Evolutionary conservation across 1,140 invertebrate species (phyloP).

Genomic region (Drosophila nikananu): DNA sequence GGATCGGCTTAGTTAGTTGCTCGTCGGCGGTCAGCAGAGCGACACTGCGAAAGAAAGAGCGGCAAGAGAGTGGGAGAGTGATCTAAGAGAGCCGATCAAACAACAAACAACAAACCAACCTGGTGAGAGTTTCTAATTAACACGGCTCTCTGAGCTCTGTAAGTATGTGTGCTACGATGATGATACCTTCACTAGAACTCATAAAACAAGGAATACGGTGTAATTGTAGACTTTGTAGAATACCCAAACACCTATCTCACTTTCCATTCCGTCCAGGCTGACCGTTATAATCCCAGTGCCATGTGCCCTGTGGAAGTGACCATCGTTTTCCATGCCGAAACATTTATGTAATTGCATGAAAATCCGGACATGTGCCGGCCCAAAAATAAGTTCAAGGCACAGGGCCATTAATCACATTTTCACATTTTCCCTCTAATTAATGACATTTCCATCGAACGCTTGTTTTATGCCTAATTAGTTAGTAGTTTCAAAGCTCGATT

Average conservation of each 20-base stretch:
- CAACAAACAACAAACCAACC: constrained; percentile 44
- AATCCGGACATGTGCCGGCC: constrained; percentile 29
- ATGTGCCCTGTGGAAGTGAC: constrained; percentile 16
- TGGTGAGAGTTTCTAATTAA: constrained; percentile 72
- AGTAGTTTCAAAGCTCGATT: constrained; percentile 4
- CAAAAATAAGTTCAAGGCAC: constrained; percentile 28
- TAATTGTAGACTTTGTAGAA: constrained; percentile 39
- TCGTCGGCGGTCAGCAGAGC: constrained; percentile 50
- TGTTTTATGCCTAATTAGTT: constrained; percentile 13
- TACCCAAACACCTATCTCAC: constrained; percentile 36
- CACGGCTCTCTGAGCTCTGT: constrained; percentile 42
- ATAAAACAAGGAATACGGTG: constrained; percentile 24
- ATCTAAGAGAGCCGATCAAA: constrained; percentile 12
- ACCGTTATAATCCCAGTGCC: constrained; percentile 1
- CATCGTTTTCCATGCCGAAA: constrained; percentile 8
- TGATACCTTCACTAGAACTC: constrained; percentile 43
- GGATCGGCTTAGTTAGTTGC: constrained; percentile 66
- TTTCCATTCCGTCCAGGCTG: constrained; percentile 10
- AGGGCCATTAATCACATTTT: constrained; percentile 28
- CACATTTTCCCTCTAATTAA: constrained; percentile 11
- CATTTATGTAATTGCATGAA: constrained; percentile 40
- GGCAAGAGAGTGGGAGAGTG: constrained; percentile 8
- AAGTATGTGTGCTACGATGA: constrained; percentile 24
- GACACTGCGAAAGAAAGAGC: constrained; percentile 31
- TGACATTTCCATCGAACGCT: constrained; percentile 3